Evolutionary conservation across 1,140 invertebrate species (phyloP).

Genomic region (Musca domestica): DNA sequence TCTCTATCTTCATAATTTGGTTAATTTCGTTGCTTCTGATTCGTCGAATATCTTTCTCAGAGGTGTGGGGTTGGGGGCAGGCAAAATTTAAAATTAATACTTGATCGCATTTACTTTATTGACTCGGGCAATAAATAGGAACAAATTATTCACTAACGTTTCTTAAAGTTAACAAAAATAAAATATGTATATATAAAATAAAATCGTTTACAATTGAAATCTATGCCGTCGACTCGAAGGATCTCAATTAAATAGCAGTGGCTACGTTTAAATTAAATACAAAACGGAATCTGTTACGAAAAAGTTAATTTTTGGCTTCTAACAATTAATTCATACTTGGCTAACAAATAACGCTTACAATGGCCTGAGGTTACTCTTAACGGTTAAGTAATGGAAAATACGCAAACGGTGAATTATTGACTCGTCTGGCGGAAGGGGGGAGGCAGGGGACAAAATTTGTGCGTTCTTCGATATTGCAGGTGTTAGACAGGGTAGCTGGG

Average conservation of each 20-base stretch:
- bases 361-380: slow-evolving; percentile 18
- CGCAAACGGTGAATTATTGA: background rate
- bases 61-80: too few relatives aligned
- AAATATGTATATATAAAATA: slow-evolving; percentile 2
- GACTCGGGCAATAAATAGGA: slow-evolving; percentile 28
- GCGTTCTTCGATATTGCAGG: too few relatives aligned
- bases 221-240: background rate
- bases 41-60: too few relatives aligned
- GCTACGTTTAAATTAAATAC: too few relatives aligned
- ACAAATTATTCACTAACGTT: slow-evolving; percentile 28
- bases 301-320: too few relatives aligned
- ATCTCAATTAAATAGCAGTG: too few relatives aligned
- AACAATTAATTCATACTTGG: too few relatives aligned
- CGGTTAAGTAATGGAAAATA: slow-evolving; percentile 3
- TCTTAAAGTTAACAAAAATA: slow-evolving; percentile 8
- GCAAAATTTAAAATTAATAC: background rate
- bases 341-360: slow-evolving; percentile 1
- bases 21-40: background rate
- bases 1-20: background rate
- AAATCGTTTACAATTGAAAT: background rate
- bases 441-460: too few relatives aligned
- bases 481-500: too few relatives aligned
- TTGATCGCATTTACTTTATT: slow-evolving; percentile 14
- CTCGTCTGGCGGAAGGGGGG: too few relatives aligned
- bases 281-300: background rate